Conservation (phyloP, 2,113 vertebrate species). For the Ceyx margarethae region DNA sequence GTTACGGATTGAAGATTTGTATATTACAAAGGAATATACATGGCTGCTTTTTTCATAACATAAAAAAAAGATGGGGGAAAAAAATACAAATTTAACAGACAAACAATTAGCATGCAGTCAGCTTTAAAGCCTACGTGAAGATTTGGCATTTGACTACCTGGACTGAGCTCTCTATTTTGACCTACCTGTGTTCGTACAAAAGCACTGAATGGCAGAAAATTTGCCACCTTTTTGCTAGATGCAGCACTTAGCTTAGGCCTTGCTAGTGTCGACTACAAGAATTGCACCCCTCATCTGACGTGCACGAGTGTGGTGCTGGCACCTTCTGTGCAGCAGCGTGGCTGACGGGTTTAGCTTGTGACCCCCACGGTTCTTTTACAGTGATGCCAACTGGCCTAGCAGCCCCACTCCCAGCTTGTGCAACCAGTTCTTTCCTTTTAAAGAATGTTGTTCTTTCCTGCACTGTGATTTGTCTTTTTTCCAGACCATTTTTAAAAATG, state of each 20-base stretch:
- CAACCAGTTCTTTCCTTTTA: background rate
- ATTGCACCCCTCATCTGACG: background rate
- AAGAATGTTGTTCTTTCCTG: background rate
- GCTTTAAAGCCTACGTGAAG: background rate
- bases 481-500: background rate
- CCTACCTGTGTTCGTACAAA: background rate
- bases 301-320: background rate
- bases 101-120: background rate
- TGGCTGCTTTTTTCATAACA: background rate
- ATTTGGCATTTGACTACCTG: background rate
- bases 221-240: background rate
- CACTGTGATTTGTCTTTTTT: background rate
- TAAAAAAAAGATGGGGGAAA: background rate
- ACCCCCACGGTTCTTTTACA: background rate
- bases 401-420: background rate
- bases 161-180: background rate
- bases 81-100: background rate
- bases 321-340: background rate
- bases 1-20: background rate
- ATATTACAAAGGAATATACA: background rate
- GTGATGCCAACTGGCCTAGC: background rate
- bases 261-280: background rate
- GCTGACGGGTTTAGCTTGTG: background rate
- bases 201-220: background rate
- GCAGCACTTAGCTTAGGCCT: background rate